A percentile compares a stretch with the other conserved stretches of the same genome.
Conservation (phyloP, 2,113 vertebrate genomes). For the Mormyrus iriodes region DNA sequence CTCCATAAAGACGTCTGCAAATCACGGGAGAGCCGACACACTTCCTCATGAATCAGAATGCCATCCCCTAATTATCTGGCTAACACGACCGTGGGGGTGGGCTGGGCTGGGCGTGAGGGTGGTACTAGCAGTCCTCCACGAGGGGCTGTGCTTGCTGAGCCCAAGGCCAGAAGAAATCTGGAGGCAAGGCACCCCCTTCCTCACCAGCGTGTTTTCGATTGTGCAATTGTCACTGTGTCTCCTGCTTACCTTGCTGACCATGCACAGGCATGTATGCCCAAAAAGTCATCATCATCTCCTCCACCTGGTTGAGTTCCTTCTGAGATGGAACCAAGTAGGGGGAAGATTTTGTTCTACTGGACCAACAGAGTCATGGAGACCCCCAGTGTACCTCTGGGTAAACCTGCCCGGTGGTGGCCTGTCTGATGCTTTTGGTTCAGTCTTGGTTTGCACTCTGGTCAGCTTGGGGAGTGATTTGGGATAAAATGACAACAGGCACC, state of each 20-base stretch:
- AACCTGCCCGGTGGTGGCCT: neutral
- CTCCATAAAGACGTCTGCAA: neutral
- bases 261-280: neutral
- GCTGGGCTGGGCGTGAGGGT: neutral
- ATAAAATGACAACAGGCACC: neutral
- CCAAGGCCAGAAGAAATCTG: neutral
- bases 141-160: neutral
- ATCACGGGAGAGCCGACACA: neutral
- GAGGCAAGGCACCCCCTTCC: neutral
- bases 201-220: neutral
- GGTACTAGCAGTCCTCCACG: neutral
- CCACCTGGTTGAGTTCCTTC: neutral
- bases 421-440: neutral
- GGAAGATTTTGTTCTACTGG: neutral
- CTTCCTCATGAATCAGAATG: neutral
- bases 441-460: neutral
- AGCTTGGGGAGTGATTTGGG: neutral
- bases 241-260: neutral
- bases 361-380: neutral
- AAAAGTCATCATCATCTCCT: neutral
- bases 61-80: neutral
- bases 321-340: neutral
- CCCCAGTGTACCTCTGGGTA: neutral
- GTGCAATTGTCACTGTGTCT: neutral
- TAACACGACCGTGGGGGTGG: neutral